Conservation (phyloP, 2,113 vertebrate genomes). For the Pogona vitticeps region DNA sequence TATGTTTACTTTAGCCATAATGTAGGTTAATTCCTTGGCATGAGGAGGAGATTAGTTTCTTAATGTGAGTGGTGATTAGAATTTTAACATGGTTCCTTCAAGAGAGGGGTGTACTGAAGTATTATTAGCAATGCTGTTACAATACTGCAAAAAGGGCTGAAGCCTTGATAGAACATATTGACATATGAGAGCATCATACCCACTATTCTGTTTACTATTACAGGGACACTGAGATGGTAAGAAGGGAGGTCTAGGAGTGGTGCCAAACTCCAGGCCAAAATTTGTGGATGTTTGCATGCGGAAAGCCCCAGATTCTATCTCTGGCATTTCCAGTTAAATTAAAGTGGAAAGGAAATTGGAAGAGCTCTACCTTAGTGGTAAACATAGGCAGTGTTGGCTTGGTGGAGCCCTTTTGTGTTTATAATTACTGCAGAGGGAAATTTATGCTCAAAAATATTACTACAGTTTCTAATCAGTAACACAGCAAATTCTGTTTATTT, state of each 20-base stretch:
- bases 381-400: no score
- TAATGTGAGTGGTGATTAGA: not conserved
- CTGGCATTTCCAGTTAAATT: not conserved
- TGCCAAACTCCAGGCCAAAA: no score
- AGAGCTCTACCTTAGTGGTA: not conserved
- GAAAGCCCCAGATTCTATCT: not conserved
- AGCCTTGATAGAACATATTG: not conserved
- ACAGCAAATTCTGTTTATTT: no score
- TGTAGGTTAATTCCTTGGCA: not conserved
- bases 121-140: no score
- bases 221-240: not conserved
- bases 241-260: not conserved
- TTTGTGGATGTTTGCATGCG: not conserved
- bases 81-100: not conserved
- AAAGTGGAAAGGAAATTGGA: not conserved
- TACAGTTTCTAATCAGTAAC: no score
- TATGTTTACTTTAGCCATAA: not conserved
- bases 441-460: no score
- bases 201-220: not conserved
- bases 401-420: no score
- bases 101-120: not conserved
- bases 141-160: rapidly evolving
- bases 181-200: not conserved
- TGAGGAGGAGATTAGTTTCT: not conserved
- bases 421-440: no score